A percentile compares a stretch with the other conserved stretches of the same genome.
Evolutionary conservation across 2,888 invertebrate genomes (phyloP).

Genomic region (Dexiosoma caninum): DNA sequence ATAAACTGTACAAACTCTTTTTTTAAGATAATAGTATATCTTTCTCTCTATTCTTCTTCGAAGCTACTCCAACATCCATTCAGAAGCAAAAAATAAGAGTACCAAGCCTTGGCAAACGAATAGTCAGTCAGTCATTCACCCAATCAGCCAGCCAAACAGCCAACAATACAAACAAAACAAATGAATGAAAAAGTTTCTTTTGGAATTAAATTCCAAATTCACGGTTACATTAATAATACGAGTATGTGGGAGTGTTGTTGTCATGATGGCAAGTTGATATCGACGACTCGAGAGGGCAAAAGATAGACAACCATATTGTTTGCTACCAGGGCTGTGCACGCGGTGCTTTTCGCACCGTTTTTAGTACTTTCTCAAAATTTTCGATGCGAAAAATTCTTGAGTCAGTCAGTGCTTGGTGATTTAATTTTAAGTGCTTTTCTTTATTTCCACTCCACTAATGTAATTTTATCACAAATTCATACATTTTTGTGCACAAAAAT

Average conservation of each 20-base stretch:
- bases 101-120: not conserved
- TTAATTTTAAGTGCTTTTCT: too few species aligned
- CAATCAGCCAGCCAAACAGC: not conserved
- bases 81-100: not conserved
- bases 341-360: too few species aligned
- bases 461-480: too few species aligned
- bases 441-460: too few species aligned
- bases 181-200: slow-evolving; percentile 5
- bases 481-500: too few species aligned
- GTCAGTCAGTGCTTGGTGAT: too few species aligned
- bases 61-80: not conserved
- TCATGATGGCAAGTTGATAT: not conserved
- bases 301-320: not conserved
- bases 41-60: not conserved
- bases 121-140: slow-evolving; percentile 9
- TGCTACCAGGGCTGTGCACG: too few species aligned
- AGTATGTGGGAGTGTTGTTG: slow-evolving; percentile 40
- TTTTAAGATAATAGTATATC: slow-evolving; percentile 61
- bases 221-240: slow-evolving; percentile 22
- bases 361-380: too few species aligned
- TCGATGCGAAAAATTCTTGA: too few species aligned
- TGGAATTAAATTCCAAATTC: slow-evolving; percentile 46
- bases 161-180: slow-evolving; percentile 3
- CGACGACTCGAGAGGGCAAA: not conserved
- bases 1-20: slow-evolving; percentile 54